Conservation (phyloP, 2,888 invertebrate genomes). For the Drepanosiphum platanoidis region DNA sequence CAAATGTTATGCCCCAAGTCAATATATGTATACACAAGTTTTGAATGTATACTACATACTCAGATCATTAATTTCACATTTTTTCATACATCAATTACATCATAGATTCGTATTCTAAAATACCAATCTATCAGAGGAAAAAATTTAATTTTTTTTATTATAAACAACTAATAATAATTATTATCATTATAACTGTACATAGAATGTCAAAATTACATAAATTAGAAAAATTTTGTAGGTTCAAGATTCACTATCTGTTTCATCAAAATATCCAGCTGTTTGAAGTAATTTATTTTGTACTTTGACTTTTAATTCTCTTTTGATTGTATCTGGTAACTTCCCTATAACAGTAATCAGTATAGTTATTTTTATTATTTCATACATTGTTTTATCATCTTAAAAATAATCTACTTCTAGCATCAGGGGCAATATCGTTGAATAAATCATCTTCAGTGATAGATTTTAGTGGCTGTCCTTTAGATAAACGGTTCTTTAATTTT, state of each 20-base stretch:
- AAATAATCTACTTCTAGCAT: constrained; percentile 50
- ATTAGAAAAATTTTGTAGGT: neutral
- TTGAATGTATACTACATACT: too few species aligned
- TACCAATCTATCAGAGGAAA: too few species aligned
- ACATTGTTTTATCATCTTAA: neutral
- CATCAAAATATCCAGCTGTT: constrained; percentile 56
- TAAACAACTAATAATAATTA: too few species aligned
- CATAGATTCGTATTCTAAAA: too few species aligned
- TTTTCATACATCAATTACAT: too few species aligned
- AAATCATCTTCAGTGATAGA: constrained; percentile 46
- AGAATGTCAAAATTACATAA: too few species aligned
- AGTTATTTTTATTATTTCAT: neutral
- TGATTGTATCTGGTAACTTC: constrained; percentile 54
- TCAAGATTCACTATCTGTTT: constrained; percentile 51
- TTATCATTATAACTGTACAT: too few species aligned
- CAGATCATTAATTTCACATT: too few species aligned
- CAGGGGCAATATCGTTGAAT: constrained; percentile 52
- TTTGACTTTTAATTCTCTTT: constrained; percentile 57
- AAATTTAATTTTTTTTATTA: too few species aligned
- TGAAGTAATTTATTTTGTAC: constrained; percentile 58
- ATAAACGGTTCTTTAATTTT: constrained; percentile 38
- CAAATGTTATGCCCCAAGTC: too few species aligned
- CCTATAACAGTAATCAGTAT: neutral
- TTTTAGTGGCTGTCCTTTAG: constrained; percentile 29
- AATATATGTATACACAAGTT: too few species aligned